Conservation (phyloP, 2,888 invertebrate species). For the Timandra comae region DNA sequence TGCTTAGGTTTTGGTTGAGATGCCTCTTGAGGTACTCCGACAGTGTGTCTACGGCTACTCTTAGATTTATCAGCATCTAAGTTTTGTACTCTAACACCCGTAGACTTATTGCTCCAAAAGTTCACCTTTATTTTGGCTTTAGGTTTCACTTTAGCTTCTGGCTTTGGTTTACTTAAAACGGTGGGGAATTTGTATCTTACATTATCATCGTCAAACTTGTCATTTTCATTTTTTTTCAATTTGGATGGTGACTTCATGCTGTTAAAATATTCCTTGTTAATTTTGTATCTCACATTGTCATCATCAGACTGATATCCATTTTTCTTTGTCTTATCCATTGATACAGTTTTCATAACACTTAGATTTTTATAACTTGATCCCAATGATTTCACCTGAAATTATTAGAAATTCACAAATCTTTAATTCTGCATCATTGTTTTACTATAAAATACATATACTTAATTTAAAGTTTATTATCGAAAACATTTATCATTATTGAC, state of each 20-base stretch:
- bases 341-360: conserved; percentile 48
- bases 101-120: conserved; percentile 63
- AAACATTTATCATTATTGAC: too few species aligned
- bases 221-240: conserved; percentile 26
- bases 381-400: neutral
- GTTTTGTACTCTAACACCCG: conserved; percentile 39
- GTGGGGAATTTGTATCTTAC: conserved; percentile 58
- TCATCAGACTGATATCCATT: conserved; percentile 63
- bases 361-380: too few species aligned
- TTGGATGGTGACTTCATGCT: conserved; percentile 35
- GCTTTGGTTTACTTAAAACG: conserved; percentile 37
- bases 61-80: conserved; percentile 32
- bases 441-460: too few species aligned
- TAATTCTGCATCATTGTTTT: neutral
- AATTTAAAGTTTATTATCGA: too few species aligned
- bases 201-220: conserved; percentile 44
- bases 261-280: conserved; percentile 50
- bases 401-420: neutral
- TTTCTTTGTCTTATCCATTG: conserved; percentile 36
- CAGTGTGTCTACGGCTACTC: conserved; percentile 49
- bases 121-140: conserved; percentile 67
- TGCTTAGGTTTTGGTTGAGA: conserved; percentile 37
- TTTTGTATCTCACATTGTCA: conserved; percentile 58
- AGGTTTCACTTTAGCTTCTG: conserved; percentile 46
- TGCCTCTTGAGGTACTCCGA: conserved; percentile 31